Base-by-base conservation (phyloP, 2,888 invertebrate species). In the Catocala fraxini region DNA sequence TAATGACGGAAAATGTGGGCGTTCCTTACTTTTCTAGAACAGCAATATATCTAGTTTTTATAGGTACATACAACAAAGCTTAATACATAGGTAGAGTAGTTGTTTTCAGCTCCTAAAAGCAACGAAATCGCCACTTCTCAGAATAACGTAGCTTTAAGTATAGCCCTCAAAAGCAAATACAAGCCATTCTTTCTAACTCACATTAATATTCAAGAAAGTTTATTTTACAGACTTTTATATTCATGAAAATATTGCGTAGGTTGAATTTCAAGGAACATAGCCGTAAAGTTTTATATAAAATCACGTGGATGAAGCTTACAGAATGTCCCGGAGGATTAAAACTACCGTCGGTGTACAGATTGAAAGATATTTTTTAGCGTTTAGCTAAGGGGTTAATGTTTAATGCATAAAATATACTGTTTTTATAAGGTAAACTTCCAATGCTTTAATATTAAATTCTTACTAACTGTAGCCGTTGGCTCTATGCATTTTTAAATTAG, bases 171-270 rank as follows among this genome's bases (percentile, higher is more conserved):
- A 15, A 10, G 15, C 13, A 46, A 46, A 46, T 15, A 15, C 75
- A 79, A 70, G 63, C 65, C 62, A 75, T 70, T 75, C 33, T 11
- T n/a, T 34, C 34, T 15, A 15, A 15, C 4, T 51, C 57, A 15
- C 41, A 33, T 48, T 48, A 48, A 34, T 48, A 48, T 48, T 48
- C 34, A 48, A 47, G 6, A 34, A 11, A 46, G 46, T 46, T 46
- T 15, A 46, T 34, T 33, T 48, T 48, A 48, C 10, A 47, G 13
- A 34, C 33, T 48, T 48, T 48, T 33, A 48, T 47, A 47, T 47
- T 47, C 47, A 47, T 48, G 48, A 53, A 48, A 48, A 48, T n/a
- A 33, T n/a, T 25, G 10, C 34, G 33, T 11, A 53, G 33, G 52
- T 47, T 15, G 33, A 4, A 2, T 48, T 48, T 11, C n/a, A 48